Conservation (phyloP, 2,888 invertebrate genomes). For the Thera britannica region DNA sequence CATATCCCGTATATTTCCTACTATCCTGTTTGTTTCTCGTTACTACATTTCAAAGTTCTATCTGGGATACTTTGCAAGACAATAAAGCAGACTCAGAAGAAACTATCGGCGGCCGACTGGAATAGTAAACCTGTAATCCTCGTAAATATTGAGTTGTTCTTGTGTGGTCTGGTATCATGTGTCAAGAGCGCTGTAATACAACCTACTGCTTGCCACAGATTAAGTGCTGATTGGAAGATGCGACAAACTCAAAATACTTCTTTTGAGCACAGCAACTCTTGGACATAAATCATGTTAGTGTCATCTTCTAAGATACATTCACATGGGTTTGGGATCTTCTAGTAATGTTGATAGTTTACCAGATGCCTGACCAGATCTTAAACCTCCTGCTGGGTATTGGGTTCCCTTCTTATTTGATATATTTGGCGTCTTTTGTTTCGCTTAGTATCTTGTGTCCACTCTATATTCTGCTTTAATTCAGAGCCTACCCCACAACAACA, state of each 20-base stretch:
- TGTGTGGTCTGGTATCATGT: slow-evolving; percentile 35
- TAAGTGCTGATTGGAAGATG: slow-evolving; percentile 9
- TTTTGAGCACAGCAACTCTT: not conserved
- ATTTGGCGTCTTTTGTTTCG: not conserved
- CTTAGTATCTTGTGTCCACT: not conserved
- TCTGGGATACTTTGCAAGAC: not conserved
- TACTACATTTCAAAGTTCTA: not conserved
- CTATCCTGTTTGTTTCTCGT: not conserved
- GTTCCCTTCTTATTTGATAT: not conserved
- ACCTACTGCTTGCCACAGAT: slow-evolving; percentile 29
- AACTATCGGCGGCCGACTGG: not conserved
- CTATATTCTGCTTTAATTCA: not conserved
- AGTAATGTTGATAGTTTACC: no score
- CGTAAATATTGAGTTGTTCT: slow-evolving; percentile 14
- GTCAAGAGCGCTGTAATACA: slow-evolving; percentile 26
- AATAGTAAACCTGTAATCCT: slow-evolving; percentile 12
- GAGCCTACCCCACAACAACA: not conserved
- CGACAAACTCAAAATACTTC: not conserved
- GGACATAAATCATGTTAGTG: no score
- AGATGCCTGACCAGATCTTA: no score
- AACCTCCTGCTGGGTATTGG: not conserved
- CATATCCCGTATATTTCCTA: not conserved
- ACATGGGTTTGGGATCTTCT: no score
- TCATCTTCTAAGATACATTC: no score
- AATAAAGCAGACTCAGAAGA: not conserved